phyloP scores from a whole-genome alignment of 2,888 invertebrate species.

The Plagiodera versicolora region DNA sequence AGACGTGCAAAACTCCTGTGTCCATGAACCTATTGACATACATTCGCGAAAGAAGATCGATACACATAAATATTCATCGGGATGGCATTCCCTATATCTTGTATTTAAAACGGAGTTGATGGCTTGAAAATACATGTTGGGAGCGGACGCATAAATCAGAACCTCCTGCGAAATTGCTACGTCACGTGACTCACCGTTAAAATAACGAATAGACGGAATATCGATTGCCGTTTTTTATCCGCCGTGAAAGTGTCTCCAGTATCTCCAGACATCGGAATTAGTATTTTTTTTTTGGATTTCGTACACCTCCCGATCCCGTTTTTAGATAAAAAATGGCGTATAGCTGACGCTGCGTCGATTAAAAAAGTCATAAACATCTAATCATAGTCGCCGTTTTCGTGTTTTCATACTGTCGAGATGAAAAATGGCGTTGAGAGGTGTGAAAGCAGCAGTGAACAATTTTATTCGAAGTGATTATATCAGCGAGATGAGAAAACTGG shows the following conservation, averaged over 20 bases:
- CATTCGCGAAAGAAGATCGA: slow-evolving; percentile 15
- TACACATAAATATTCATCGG: slow-evolving; percentile 42
- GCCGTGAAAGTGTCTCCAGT: not conserved
- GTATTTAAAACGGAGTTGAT: slow-evolving; percentile 48
- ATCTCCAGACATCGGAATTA: not conserved
- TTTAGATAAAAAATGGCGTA: not conserved
- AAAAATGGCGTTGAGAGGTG: not conserved
- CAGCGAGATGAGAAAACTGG: not conserved
- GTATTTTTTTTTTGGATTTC: too few species aligned
- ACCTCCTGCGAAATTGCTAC: slow-evolving; percentile 25
- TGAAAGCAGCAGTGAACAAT: not conserved
- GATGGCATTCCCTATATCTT: slow-evolving; percentile 41
- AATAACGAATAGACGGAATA: slow-evolving; percentile 34
- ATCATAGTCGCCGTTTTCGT: not conserved
- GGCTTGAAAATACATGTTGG: slow-evolving; percentile 48
- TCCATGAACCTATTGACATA: too few species aligned
- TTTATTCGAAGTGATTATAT: not conserved
- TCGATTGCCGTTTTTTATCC: slow-evolving; percentile 14
- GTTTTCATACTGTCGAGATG: not conserved
- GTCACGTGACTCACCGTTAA: slow-evolving; percentile 39
- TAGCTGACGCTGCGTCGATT: not conserved
- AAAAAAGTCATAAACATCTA: not conserved
- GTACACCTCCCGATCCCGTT: not conserved
- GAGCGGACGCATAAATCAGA: slow-evolving; percentile 49
- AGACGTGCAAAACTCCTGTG: too few species aligned